Evolutionary conservation across 2,113 vertebrate species (phyloP), one percentile per base, ranked within the genome.

Genomic region (Athene cunicularia): DNA sequence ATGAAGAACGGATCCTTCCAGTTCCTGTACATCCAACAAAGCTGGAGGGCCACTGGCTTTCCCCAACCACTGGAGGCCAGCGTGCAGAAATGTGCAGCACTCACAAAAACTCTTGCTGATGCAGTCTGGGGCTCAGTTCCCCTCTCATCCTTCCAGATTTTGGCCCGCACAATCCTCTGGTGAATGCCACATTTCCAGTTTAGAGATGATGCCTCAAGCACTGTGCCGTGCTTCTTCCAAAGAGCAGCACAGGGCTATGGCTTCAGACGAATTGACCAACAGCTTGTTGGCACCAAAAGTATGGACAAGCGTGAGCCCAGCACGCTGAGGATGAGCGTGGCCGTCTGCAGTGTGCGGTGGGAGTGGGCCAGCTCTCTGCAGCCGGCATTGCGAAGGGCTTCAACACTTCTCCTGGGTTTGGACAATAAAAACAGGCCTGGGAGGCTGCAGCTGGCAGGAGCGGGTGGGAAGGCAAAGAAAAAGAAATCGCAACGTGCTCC

Each of bases 311-410:
- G 8, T 33, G 7, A 56, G 52, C 24, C 26, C 5, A 26, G 64
- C 63, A 13, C 0, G 2, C 28, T 18, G 43, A 37, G 70, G 63
- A 22, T 2, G 12, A 41, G 32, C 5, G 1, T 15, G 41, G 43
- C 12, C 24, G 14, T 4, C 47, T 13, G 11, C 0, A 7, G 37
- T 7, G 14, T 1, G 45, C 10, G 0, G n/a, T 76, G 82, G 68
- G 53, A 90, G 53, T 0, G 45, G 64, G 43, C 1, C 17, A 45
- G 62, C 60, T 88, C 41, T 41, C 53, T 6, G 9, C 16, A 30
- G 11, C 22, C 3, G 5, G 50, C 50, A 21, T 58, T 23, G 62
- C 32, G 14, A 59, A 24, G 28, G 49, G 35, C 62, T 88, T 50
- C 43, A 11, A 22, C 0, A 2, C 32, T 70, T 68, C 30, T 32